These are phyloP conservation scores for Helicoverpa zea DNA, from an alignment of 1,140 invertebrate genomes.

Conservation along the genomic window DNA sequence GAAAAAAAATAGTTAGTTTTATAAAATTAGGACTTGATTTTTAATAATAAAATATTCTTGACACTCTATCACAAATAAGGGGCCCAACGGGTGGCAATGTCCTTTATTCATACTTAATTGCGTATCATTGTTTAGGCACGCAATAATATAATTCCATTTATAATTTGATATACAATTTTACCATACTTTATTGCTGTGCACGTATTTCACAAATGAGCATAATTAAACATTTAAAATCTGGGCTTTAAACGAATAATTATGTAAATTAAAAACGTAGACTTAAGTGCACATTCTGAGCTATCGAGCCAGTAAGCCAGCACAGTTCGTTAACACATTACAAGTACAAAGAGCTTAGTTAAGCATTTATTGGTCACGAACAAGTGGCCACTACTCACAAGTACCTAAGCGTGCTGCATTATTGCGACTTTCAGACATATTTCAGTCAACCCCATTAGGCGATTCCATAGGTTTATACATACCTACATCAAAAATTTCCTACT, in stretches of 20 bases:
- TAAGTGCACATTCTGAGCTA: constrained; percentile 1
- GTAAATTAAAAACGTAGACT: constrained; percentile 13
- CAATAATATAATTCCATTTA: background rate
- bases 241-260: constrained; percentile 13
- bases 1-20: no score
- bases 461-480: no score
- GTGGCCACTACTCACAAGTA: no score
- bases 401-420: no score
- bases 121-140: background rate
- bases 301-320: background rate
- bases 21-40: no score
- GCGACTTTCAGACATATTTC: background rate
- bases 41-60: no score
- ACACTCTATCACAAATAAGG: no score
- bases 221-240: constrained; percentile 5
- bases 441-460: no score
- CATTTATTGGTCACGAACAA: background rate
- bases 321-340: background rate
- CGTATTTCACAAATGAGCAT: constrained; percentile 10
- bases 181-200: background rate
- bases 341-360: constrained; percentile 4
- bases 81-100: no score
- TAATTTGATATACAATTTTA: background rate
- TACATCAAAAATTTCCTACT: no score
- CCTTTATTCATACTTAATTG: no score